These are phyloP conservation scores for Ophion obscuratus DNA, from an alignment of 2,888 invertebrate species.

Conservation along the genomic window DNA sequence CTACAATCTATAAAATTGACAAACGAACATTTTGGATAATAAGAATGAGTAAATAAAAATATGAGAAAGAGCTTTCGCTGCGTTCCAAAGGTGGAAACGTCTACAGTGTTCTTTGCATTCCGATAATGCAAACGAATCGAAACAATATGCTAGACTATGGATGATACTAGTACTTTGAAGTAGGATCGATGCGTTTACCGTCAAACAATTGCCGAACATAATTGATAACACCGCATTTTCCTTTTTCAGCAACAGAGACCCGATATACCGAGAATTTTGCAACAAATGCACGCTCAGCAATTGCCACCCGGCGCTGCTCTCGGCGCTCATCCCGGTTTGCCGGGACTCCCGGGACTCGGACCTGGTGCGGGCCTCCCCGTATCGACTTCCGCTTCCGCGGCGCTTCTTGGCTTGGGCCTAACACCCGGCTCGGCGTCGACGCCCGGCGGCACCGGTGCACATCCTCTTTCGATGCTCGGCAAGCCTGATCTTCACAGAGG, in stretches of 20 bases:
- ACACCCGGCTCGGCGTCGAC: constrained; percentile 86
- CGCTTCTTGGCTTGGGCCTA: constrained; percentile 84
- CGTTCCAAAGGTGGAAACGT: too few species aligned
- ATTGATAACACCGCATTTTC: constrained; percentile 8
- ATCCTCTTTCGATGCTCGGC: constrained; percentile 91
- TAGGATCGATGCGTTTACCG: too few species aligned
- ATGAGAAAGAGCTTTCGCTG: too few species aligned
- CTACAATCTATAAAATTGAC: too few species aligned
- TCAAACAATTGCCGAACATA: too few species aligned
- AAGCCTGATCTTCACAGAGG: constrained; percentile 91
- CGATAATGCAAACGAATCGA: too few species aligned
- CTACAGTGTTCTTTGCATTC: too few species aligned
- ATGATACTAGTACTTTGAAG: too few species aligned
- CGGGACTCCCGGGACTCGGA: constrained; percentile 85
- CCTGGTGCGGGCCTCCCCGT: constrained; percentile 84
- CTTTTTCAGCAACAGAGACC: constrained; percentile 92
- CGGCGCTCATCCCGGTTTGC: constrained; percentile 89
- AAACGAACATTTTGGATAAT: too few species aligned
- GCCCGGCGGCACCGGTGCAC: constrained; percentile 87
- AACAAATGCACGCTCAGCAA: constrained; percentile 97
- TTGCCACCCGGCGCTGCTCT: constrained; percentile 89
- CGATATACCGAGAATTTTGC: constrained; percentile 92
- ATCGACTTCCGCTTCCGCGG: constrained; percentile 82
- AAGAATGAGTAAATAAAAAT: too few species aligned
- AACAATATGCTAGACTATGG: too few species aligned